phyloP scores from a whole-genome alignment of 1,140 invertebrate genomes.

The Drosophila orosa region DNA sequence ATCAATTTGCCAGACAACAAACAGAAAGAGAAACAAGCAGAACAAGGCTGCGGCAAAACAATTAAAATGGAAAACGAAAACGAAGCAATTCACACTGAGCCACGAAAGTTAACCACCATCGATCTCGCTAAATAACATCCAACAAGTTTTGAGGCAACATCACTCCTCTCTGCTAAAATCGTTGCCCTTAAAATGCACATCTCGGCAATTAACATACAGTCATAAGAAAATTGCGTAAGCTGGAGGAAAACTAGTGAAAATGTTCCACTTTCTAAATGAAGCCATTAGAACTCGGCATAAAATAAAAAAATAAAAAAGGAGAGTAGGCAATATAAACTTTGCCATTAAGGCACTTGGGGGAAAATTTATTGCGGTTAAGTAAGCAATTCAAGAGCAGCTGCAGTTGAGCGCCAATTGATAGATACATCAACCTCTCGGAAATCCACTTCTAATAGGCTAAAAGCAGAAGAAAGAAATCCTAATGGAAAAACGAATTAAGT shows the following conservation, averaged over 20 bases:
- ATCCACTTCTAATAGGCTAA: not conserved
- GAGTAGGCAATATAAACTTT: not conserved
- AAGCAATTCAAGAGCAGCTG: not conserved
- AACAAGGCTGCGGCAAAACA: constrained; percentile 21
- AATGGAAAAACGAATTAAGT: not conserved
- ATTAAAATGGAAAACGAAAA: constrained; percentile 24
- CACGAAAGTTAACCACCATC: constrained; percentile 21
- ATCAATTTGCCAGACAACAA: constrained; percentile 49
- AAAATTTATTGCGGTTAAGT: not conserved
- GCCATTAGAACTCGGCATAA: not conserved
- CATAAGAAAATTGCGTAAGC: constrained; percentile 42
- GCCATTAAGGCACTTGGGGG: not conserved
- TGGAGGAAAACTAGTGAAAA: not conserved
- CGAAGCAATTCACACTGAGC: constrained; percentile 42
- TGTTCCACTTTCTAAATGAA: not conserved
- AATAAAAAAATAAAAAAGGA: not conserved
- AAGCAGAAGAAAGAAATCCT: not conserved
- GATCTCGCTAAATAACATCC: constrained; percentile 42
- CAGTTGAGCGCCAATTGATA: not conserved
- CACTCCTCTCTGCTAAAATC: constrained; percentile 44
- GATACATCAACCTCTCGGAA: not conserved
- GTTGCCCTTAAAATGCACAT: constrained; percentile 42
- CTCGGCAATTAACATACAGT: constrained; percentile 56
- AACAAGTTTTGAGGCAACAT: constrained; percentile 4
- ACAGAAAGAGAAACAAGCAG: constrained; percentile 24